These are phyloP conservation scores for Kradibia gibbosae DNA, from an alignment of 1,140 invertebrate species.

Conservation along the genomic window DNA sequence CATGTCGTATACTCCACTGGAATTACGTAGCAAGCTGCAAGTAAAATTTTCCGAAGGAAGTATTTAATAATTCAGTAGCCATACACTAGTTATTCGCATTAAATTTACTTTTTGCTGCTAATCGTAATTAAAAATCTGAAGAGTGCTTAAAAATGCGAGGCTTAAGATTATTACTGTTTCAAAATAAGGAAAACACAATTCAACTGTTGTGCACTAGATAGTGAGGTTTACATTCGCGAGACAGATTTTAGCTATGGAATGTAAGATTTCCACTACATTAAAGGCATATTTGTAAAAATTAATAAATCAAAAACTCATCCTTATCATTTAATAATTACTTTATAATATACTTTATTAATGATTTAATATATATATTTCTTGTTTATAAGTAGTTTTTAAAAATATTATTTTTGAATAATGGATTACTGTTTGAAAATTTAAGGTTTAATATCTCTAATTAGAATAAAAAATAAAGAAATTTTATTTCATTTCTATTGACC, in stretches of 20 bases:
- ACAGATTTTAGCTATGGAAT: not conserved
- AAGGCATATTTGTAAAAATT: not conserved
- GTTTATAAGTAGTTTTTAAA: too few species aligned
- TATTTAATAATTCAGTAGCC: not conserved
- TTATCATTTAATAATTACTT: not conserved
- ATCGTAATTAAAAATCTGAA: not conserved
- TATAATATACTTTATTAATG: too few species aligned
- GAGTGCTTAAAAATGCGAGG: not conserved
- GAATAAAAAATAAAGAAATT: too few species aligned
- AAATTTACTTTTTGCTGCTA: not conserved
- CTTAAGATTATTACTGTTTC: not conserved
- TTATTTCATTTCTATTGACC: too few species aligned
- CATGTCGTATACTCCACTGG: constrained; percentile 75
- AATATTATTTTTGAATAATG: too few species aligned
- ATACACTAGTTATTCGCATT: too few species aligned
- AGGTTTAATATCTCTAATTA: too few species aligned
- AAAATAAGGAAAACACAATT: not conserved
- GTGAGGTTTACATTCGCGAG: not conserved
- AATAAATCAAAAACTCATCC: not conserved
- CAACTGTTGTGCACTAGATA: not conserved
- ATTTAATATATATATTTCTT: too few species aligned
- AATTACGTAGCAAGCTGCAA: constrained; percentile 75
- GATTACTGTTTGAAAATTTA: too few species aligned
- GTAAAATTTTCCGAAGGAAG: not conserved
- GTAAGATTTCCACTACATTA: not conserved